Evolutionary conservation across 2,113 vertebrate species (phyloP), one percentile per base, ranked within the genome.

Genomic region (Amphiprion ocellaris): DNA sequence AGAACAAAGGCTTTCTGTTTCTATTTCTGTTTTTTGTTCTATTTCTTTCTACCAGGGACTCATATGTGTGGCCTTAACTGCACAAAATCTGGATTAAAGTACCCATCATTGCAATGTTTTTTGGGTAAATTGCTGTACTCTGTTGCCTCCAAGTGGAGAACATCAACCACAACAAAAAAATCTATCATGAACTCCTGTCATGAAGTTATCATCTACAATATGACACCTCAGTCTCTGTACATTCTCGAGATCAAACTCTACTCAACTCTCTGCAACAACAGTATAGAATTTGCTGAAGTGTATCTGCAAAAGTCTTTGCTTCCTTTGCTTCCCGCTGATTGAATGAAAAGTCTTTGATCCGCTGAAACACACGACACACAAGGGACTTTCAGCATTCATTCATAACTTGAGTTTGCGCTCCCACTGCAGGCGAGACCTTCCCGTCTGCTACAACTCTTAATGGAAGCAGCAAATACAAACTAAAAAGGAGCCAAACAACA

Each of bases 281-380:
- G 61, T 84, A 79, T 58, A 37, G 59, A 71, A 53, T 74, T 55
- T 23, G n/a, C 39, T 72, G 24, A 26, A 74, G 54, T 58, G 21
- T 37, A 86, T 82, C 74, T 77, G 39, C 71, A 79, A 77, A 82
- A 55, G 60, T 71, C 66, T 87, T 55, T 21, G 58, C 78, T 86
- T 79, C 78, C 86, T 71, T 60, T 52, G 26, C 39, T 60, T 75
- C 80, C 80, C 49, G 53, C 81, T 78, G 66, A 85, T 74, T 89
- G 74, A 90, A 83, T 64, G 56, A 46, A 62, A 63, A 63, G 63
- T 41, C 64, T 87, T 89, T 86, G 85, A 88, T 77, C 64, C 54
- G 64, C 39, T 50, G 5, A 68, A 66, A 67, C 52, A 33, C 59
- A 82, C 82, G 82, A 87, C 78, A 52, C 79, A 83, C 84, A 23